Evolutionary conservation across 1,140 invertebrate genomes (phyloP), one percentile per base, ranked within the genome.

Genomic region (Bathynomus jamesi): DNA sequence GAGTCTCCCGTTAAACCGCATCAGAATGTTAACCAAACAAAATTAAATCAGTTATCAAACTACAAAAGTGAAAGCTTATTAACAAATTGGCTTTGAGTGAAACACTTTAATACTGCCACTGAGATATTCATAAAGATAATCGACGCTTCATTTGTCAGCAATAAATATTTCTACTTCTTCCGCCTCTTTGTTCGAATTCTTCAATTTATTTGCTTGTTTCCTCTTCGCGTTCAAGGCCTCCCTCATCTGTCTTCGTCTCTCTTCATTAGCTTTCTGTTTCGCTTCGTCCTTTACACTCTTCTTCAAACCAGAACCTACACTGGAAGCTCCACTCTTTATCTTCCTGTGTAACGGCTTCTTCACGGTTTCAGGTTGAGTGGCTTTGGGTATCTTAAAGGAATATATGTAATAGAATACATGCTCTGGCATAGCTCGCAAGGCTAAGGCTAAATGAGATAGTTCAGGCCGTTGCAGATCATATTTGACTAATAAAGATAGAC

Each of bases 261-360:
- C 89, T 79, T 93, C 91, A 64, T 94, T 81, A 84, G 94, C 85
- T 78, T 89, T 89, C 75, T 90, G 89, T 71, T 92, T 85, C 29
- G 90, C 88, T 65, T 90, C 89, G 79, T 94, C 92, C 2, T 92
- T 83, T 29, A 89, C 81, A n/a, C n/a, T n/a, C 73, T 83, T 84
- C 27, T 82, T 81, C n/a, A 83, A 82, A 71, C 85, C 83, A 72
- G 80, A 83, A 17, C 83, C 84, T 61, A 84, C 83, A 67, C 80
- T 83, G 21, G 80, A 82, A 4, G 80, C 62, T 62, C 73, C 67
- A 53, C 70, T 60, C 65, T 73, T 40, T 72, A 73, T 27, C 64
- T 75, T 29, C 65, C 69, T n/a, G 67, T 67, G 60, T 13, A 66
- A 63, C 30, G 71, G 73, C 71, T 80, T 79, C 7, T 81, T 79